Evolutionary conservation across 1,140 invertebrate species (phyloP).

Genomic region (Zaprionus nigranus): DNA sequence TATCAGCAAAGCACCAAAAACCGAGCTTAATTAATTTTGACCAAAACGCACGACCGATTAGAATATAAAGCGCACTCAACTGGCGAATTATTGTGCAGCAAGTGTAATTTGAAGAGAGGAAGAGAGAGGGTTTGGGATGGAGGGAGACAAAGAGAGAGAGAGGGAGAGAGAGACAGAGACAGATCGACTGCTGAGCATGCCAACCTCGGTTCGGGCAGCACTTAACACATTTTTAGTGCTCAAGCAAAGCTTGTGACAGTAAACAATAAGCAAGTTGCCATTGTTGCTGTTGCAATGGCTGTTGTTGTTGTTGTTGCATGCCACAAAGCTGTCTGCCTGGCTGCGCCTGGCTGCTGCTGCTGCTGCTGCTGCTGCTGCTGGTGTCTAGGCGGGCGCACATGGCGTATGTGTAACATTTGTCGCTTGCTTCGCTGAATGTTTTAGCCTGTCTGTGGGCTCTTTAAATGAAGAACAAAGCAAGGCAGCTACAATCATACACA

Average conservation of each 20-base stretch:
- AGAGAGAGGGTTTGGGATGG: no score
- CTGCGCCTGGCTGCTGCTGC: not conserved
- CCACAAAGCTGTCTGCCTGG: conserved; percentile 11
- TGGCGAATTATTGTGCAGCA: not conserved
- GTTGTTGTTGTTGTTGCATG: not conserved
- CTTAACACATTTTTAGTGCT: conserved; percentile 30
- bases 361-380: not conserved
- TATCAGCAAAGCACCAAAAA: not conserved
- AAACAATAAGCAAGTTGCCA: conserved; percentile 25
- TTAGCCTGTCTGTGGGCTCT: conserved; percentile 22
- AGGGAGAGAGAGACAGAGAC: no score
- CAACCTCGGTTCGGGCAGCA: conserved; percentile 13
- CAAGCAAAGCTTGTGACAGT: conserved; percentile 15
- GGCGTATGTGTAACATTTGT: conserved; percentile 69
- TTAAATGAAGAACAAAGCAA: conserved; percentile 46
- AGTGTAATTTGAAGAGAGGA: not conserved
- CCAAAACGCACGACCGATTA: not conserved
- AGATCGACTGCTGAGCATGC: not conserved
- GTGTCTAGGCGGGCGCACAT: conserved; percentile 43
- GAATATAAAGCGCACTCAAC: not conserved
- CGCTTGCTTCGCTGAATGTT: conserved; percentile 43
- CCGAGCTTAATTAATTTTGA: conserved; percentile 8
- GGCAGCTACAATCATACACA: not conserved
- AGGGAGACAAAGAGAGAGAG: not conserved
- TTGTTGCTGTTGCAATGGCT: not conserved